A percentile compares a stretch with the other conserved stretches of the same genome.
Conservation (phyloP, 2,888 invertebrate genomes). For the Taphrorychus bicolor region DNA sequence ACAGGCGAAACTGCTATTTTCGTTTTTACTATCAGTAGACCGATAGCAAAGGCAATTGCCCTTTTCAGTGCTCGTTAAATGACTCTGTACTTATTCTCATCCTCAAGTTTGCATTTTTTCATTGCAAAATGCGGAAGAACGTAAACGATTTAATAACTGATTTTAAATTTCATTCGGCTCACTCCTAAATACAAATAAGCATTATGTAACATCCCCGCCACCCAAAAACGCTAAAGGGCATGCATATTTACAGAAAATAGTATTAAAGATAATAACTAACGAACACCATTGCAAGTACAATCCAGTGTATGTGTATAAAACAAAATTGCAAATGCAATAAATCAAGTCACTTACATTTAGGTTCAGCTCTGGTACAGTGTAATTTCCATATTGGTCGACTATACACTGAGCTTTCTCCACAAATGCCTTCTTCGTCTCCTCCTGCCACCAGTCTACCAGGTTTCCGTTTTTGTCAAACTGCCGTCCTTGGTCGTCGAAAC, state of each 20-base stretch:
- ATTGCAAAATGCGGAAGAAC: no score
- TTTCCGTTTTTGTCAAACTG: slow-evolving; percentile 94
- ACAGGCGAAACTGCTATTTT: no score
- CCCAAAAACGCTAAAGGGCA: not conserved
- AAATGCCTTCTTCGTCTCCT: slow-evolving; percentile 82
- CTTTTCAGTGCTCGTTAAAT: no score
- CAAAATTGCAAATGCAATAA: not conserved
- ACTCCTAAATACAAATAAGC: no score
- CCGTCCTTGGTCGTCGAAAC: slow-evolving; percentile 88
- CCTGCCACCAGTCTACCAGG: slow-evolving; percentile 92
- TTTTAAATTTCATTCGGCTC: no score
- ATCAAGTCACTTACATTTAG: slow-evolving; percentile 67
- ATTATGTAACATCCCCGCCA: no score
- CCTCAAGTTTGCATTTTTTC: no score
- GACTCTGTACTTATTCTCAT: no score
- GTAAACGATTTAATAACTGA: no score
- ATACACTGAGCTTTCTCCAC: slow-evolving; percentile 87
- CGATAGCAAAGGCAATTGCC: no score
- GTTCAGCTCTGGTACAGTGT: slow-evolving; percentile 78
- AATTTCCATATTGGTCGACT: slow-evolving; percentile 93
- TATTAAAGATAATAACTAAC: no score
- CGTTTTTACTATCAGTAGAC: no score
- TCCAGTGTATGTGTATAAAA: not conserved
- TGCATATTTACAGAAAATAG: not conserved
- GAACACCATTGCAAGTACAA: not conserved